phyloP scores from a whole-genome alignment of 2,888 invertebrate species.

The Dryobota labecula region DNA sequence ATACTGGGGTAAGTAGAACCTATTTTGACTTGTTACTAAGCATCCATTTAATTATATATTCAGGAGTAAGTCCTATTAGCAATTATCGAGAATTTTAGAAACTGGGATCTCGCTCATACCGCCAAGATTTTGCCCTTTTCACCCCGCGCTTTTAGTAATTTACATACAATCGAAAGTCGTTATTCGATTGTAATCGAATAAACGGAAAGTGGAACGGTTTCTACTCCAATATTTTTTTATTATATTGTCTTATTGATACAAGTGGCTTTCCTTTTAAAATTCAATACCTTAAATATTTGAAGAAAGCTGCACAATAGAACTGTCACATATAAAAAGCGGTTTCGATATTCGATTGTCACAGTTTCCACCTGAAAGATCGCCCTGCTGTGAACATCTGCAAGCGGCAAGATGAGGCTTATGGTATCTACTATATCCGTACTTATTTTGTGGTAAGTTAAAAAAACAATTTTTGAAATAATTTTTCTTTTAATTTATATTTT shows the following conservation, averaged over 20 bases:
- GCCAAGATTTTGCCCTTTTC: not conserved
- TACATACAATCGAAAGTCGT: not conserved
- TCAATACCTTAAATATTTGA: constrained; percentile 9
- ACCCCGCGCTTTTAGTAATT: not conserved
- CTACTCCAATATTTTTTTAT: not conserved
- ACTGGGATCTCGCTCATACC: not conserved
- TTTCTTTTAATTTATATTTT: not conserved
- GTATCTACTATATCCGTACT: constrained; percentile 1
- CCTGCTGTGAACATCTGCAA: not conserved
- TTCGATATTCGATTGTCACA: not conserved
- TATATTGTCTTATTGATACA: constrained; percentile 15
- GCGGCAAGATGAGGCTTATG: constrained; percentile 9
- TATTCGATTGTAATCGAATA: constrained; percentile 14
- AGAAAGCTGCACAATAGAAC: not conserved
- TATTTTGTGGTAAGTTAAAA: constrained; percentile 22
- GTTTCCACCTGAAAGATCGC: not conserved
- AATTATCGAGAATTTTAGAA: not conserved
- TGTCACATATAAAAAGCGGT: constrained; percentile 9
- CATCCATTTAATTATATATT: too few species aligned
- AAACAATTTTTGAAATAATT: not conserved
- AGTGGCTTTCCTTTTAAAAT: constrained; percentile 17
- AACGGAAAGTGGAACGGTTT: not conserved
- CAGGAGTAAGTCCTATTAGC: not conserved
- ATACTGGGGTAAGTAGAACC: not conserved
- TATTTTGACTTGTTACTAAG: not conserved